These are phyloP conservation scores for Nannoperca obscura DNA, from an alignment of 2,797 vertebrate genomes.

Conservation along the genomic window DNA sequence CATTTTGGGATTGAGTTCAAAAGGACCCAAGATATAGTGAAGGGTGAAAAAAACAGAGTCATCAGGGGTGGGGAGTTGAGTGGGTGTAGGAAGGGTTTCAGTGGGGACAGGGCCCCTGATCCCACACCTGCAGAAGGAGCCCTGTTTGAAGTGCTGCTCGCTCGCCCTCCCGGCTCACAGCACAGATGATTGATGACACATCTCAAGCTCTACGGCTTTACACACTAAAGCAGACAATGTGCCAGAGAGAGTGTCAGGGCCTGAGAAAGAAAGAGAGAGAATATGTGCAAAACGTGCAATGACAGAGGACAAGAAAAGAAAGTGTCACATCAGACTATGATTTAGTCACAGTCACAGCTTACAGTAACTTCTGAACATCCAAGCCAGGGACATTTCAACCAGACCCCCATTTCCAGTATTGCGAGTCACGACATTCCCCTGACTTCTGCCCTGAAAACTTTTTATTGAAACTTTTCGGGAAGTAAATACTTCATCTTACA, in stretches of 20 bases:
- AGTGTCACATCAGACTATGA: conserved; percentile 68
- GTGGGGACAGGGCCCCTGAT: conserved; percentile 59
- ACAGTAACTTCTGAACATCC: conserved; percentile 66
- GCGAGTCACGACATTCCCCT: conserved; percentile 65
- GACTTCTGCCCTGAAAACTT: conserved; percentile 50
- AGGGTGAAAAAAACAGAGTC: conserved; percentile 9
- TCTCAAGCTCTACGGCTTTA: conserved; percentile 49
- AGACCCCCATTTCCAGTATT: conserved; percentile 39
- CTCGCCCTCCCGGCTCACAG: conserved; percentile 68
- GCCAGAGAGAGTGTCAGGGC: conserved; percentile 62
- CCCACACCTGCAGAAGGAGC: conserved; percentile 72
- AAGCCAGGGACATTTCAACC: conserved; percentile 66
- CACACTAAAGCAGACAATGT: conserved; percentile 58
- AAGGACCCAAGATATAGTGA: conserved; percentile 13
- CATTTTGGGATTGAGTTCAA: conserved; percentile 25
- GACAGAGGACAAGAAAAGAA: conserved; percentile 73
- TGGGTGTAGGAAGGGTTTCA: conserved; percentile 41
- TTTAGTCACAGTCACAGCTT: conserved; percentile 77
- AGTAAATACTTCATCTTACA: background rate
- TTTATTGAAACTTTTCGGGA: conserved; percentile 38
- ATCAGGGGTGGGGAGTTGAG: conserved; percentile 34
- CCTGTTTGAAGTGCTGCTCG: conserved; percentile 62
- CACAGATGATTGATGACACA: conserved; percentile 82
- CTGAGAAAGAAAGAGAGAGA: conserved; percentile 49
- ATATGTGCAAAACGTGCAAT: conserved; percentile 72